A percentile compares a stretch with the other conserved stretches of the same genome.
phyloP scores from a whole-genome alignment of 1,140 invertebrate species.

The Mycetomoellerius zeteki region DNA sequence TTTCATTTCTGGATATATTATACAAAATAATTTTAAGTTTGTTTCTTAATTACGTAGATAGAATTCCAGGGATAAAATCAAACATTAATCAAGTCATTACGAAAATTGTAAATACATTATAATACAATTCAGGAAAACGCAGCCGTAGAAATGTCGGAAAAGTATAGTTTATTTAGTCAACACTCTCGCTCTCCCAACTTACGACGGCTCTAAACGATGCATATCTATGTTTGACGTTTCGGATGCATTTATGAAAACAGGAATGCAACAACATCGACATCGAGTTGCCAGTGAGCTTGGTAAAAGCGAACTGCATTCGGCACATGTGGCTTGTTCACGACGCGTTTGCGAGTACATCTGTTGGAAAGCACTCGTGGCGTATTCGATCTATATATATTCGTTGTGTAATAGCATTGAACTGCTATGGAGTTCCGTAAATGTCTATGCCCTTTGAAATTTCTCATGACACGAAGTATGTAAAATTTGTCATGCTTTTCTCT shows the following conservation, averaged over 20 bases:
- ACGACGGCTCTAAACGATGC: slow-evolving; percentile 51
- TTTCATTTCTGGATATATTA: slow-evolving; percentile 3
- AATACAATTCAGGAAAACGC: neutral
- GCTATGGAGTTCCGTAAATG: slow-evolving; percentile 23
- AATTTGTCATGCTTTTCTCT: neutral
- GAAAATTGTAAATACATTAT: slow-evolving; percentile 2
- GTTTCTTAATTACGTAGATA: neutral
- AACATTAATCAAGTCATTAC: slow-evolving; percentile 7
- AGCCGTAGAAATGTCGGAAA: neutral
- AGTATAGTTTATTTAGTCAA: slow-evolving; percentile 55
- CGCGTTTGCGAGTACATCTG: slow-evolving; percentile 52
- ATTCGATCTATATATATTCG: slow-evolving; percentile 21
- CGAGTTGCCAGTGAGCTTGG: slow-evolving; percentile 43
- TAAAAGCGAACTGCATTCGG: slow-evolving; percentile 56
- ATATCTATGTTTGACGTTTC: slow-evolving; percentile 50
- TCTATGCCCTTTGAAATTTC: slow-evolving; percentile 37
- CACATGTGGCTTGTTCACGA: slow-evolving; percentile 49
- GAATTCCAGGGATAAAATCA: neutral
- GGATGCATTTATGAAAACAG: slow-evolving; percentile 64
- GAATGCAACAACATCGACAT: slow-evolving; percentile 60
- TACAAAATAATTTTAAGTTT: neutral
- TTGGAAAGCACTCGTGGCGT: slow-evolving; percentile 51
- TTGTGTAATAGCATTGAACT: slow-evolving; percentile 44
- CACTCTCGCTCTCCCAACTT: slow-evolving; percentile 47
- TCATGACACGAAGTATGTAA: slow-evolving; percentile 1